Evolutionary conservation across 2,888 invertebrate genomes (phyloP).

Genomic region (Caenorhabditis uteleia): DNA sequence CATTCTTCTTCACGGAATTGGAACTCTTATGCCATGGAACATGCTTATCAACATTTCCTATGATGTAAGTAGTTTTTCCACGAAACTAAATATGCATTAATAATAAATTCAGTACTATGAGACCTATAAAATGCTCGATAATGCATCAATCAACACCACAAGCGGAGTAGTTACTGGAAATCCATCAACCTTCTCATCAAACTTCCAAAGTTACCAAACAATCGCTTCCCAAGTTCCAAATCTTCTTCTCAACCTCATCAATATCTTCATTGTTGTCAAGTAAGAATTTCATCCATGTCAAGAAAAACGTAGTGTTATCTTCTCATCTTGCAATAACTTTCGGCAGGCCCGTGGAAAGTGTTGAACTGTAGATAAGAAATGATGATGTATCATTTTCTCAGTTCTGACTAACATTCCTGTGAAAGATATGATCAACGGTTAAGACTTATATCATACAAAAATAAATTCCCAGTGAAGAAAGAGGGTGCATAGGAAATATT

Average conservation of each 20-base stretch:
- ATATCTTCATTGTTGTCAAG: slow-evolving; percentile 71
- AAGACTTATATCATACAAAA: too few species aligned
- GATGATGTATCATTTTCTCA: too few species aligned
- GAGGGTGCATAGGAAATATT: too few species aligned
- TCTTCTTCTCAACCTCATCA: slow-evolving; percentile 80
- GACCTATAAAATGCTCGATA: slow-evolving; percentile 79
- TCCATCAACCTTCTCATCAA: slow-evolving; percentile 74
- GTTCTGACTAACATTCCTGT: too few species aligned
- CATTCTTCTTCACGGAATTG: slow-evolving; percentile 89
- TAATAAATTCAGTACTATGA: slow-evolving; percentile 75
- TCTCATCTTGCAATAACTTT: too few species aligned
- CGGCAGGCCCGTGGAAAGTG: too few species aligned
- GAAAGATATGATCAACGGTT: too few species aligned
- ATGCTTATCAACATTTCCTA: slow-evolving; percentile 86
- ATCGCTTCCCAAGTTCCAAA: slow-evolving; percentile 93
- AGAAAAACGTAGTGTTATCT: too few species aligned
- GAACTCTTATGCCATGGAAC: slow-evolving; percentile 95
- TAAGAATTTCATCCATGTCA: slow-evolving; percentile 31
- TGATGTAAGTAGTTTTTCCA: slow-evolving; percentile 39
- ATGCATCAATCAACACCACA: slow-evolving; percentile 27
- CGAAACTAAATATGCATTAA: not conserved
- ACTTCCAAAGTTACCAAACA: slow-evolving; percentile 85
- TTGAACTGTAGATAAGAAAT: too few species aligned
- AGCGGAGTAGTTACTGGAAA: slow-evolving; percentile 29
- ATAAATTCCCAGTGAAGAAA: too few species aligned